Conservation (phyloP, 2,797 vertebrate genomes). For the Hephaestus fuliginosus region DNA sequence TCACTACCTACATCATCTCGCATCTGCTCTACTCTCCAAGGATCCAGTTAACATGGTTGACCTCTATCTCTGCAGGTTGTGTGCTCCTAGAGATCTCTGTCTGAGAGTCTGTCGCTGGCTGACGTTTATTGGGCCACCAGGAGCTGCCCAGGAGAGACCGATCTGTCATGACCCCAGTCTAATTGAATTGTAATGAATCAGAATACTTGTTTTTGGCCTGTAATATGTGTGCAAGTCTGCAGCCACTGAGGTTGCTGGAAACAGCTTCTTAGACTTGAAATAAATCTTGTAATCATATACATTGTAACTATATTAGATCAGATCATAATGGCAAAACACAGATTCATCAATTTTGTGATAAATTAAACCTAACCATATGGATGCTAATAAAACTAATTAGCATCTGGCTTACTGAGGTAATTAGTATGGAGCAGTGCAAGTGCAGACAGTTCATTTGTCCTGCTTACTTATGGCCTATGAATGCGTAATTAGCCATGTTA, state of each 20-base stretch:
- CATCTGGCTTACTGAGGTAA: constrained; percentile 77
- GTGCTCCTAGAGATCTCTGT: constrained; percentile 54
- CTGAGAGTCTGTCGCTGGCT: constrained; percentile 46
- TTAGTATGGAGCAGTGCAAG: constrained; percentile 82
- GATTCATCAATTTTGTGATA: constrained; percentile 55
- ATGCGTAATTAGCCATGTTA: constrained; percentile 80
- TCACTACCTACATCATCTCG: not conserved
- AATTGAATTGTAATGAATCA: constrained; percentile 65
- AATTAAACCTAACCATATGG: constrained; percentile 66
- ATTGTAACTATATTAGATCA: constrained; percentile 23
- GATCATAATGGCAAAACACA: constrained; percentile 44
- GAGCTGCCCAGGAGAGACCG: constrained; percentile 33
- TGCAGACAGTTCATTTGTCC: constrained; percentile 80
- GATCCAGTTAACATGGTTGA: constrained; percentile 76
- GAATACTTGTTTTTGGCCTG: constrained; percentile 35
- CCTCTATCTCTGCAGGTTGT: constrained; percentile 67
- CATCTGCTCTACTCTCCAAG: constrained; percentile 65
- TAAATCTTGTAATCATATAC: constrained; percentile 20
- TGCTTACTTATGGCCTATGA: constrained; percentile 82
- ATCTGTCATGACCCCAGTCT: constrained; percentile 44
- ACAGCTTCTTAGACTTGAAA: constrained; percentile 20
- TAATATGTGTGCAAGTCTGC: constrained; percentile 23
- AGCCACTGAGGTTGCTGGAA: constrained; percentile 10
- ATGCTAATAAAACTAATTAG: constrained; percentile 78
- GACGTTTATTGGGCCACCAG: constrained; percentile 59